phyloP scores from a whole-genome alignment of 2,797 vertebrate species.

The Xenentodon cancila region DNA sequence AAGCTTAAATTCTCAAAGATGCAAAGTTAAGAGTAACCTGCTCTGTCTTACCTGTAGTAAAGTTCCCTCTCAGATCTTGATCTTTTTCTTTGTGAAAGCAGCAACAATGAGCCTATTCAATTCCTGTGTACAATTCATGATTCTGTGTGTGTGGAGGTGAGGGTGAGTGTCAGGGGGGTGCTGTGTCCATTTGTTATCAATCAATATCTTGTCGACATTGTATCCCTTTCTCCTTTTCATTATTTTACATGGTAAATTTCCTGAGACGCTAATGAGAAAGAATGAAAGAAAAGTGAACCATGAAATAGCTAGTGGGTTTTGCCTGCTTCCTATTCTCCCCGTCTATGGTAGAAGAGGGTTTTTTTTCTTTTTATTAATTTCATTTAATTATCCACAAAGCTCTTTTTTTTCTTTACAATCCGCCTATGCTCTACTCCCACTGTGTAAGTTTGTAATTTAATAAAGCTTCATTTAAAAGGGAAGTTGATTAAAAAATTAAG shows the following conservation, averaged over 20 bases:
- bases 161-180: constrained; percentile 27
- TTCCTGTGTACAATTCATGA: constrained; percentile 33
- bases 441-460: constrained; percentile 88
- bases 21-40: too few relatives aligned
- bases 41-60: too few relatives aligned
- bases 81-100: background rate
- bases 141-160: constrained; percentile 27
- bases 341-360: constrained; percentile 55
- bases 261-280: constrained; percentile 72
- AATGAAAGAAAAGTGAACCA: constrained; percentile 69
- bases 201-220: constrained; percentile 63
- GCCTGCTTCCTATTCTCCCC: constrained; percentile 68
- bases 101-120: constrained; percentile 39
- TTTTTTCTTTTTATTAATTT: constrained; percentile 83
- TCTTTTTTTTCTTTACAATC: constrained; percentile 76
- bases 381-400: constrained; percentile 86
- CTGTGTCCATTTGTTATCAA: constrained; percentile 44
- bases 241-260: constrained; percentile 73
- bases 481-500: constrained; percentile 90
- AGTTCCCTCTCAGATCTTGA: too few relatives aligned
- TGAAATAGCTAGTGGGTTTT: constrained; percentile 75
- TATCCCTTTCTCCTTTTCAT: constrained; percentile 65
- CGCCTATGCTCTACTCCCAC: constrained; percentile 77
- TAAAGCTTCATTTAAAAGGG: constrained; percentile 87
- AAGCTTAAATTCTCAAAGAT: too few relatives aligned